Percentiles rank a stretch among this genome's conserved stretches.
Conservation (phyloP, 2,888 invertebrate species). For the Spilosoma lubricipeda region DNA sequence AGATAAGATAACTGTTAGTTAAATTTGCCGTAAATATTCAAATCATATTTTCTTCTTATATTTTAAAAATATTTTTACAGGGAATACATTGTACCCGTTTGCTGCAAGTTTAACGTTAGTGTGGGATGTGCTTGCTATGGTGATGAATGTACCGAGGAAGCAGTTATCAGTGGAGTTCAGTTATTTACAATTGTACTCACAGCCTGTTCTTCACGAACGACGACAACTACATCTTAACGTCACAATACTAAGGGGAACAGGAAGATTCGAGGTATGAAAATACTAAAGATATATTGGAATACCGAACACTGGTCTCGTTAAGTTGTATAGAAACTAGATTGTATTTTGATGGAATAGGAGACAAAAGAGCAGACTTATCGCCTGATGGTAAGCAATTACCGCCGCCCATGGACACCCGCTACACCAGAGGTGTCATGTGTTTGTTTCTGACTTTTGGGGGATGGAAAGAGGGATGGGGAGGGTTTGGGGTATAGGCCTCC, state of each 20-base stretch:
- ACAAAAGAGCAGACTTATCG: too few relatives aligned
- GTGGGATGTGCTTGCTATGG: slow-evolving; percentile 89
- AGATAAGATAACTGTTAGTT: too few relatives aligned
- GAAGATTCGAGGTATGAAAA: slow-evolving; percentile 82
- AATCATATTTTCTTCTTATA: neutral
- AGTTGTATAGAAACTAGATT: too few relatives aligned
- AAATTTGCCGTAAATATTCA: too few relatives aligned
- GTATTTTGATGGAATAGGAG: too few relatives aligned
- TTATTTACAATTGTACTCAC: slow-evolving; percentile 86
- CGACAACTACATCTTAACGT: slow-evolving; percentile 82
- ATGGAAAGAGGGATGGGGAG: too few relatives aligned
- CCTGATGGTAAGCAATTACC: too few relatives aligned
- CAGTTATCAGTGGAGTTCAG: slow-evolving; percentile 89
- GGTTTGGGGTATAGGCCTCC: too few relatives aligned
- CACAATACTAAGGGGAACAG: slow-evolving; percentile 86
- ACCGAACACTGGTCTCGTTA: neutral
- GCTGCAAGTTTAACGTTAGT: slow-evolving; percentile 89
- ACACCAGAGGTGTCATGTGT: too few relatives aligned
- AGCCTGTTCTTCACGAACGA: slow-evolving; percentile 84
- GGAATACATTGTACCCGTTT: slow-evolving; percentile 89
- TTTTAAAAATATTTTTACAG: neutral
- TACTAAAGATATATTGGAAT: neutral
- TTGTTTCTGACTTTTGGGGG: too few relatives aligned
- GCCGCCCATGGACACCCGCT: too few relatives aligned
- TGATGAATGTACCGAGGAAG: slow-evolving; percentile 82